These are phyloP conservation scores for Pogonomyrmex californicus DNA, from an alignment of 1,140 invertebrate genomes.

Conservation along the genomic window DNA sequence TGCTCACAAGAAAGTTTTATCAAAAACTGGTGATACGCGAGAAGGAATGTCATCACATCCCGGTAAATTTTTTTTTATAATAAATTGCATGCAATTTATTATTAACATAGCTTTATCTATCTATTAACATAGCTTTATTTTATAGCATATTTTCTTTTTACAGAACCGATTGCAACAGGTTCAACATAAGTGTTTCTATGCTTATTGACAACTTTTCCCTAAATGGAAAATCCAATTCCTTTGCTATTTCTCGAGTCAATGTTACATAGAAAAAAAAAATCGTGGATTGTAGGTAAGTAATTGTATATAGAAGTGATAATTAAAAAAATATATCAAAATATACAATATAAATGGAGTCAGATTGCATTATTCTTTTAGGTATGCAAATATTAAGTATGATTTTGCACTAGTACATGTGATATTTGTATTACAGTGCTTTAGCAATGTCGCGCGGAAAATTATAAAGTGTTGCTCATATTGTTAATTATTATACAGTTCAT, in stretches of 20 bases:
- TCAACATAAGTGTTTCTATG: constrained; percentile 71
- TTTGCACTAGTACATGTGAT: constrained; percentile 56
- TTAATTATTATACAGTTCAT: constrained; percentile 29
- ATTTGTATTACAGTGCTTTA: constrained; percentile 45
- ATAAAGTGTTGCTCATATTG: constrained; percentile 41
- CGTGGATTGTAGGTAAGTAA: constrained; percentile 62
- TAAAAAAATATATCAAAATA: not conserved
- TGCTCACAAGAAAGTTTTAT: constrained; percentile 88
- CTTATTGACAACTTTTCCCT: constrained; percentile 38
- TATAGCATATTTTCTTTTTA: constrained; percentile 62
- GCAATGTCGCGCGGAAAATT: constrained; percentile 35
- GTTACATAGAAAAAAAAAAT: constrained; percentile 50
- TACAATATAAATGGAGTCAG: not conserved
- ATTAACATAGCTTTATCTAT: constrained; percentile 33
- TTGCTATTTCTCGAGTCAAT: constrained; percentile 61
- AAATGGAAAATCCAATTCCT: constrained; percentile 42
- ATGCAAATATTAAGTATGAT: constrained; percentile 60
- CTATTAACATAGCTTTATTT: constrained; percentile 4
- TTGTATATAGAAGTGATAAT: not conserved
- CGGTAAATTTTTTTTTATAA: constrained; percentile 50
- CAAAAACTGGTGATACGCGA: constrained; percentile 74
- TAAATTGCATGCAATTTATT: constrained; percentile 25
- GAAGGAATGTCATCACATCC: constrained; percentile 70
- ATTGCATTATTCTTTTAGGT: constrained; percentile 38
- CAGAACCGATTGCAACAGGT: constrained; percentile 80